phyloP scores from a whole-genome alignment of 35 echinoderm and acorn worm species.

The Patiria miniata region DNA sequence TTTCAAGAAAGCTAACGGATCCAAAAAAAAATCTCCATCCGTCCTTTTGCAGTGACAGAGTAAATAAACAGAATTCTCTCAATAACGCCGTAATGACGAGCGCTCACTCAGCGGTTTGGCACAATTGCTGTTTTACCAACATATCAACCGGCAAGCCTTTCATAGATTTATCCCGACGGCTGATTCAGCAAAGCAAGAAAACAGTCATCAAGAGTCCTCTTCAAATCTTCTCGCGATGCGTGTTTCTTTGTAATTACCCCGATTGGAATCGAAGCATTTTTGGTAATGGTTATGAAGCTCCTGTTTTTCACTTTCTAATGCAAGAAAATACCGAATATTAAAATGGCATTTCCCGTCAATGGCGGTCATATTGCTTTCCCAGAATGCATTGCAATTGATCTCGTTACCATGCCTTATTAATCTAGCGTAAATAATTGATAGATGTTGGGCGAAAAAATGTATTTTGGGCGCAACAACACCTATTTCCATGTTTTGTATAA shows the following conservation, averaged over 20 bases:
- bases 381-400: too few species aligned
- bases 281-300: not conserved
- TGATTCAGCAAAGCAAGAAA: not conserved
- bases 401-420: too few species aligned
- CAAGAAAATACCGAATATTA: not conserved
- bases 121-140: conserved; percentile 27
- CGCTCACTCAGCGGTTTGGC: conserved; percentile 23
- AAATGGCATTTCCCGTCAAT: not conserved
- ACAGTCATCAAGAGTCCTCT: not conserved
- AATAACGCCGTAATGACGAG: conserved; percentile 17
- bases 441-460: too few species aligned
- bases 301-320: not conserved
- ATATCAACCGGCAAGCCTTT: conserved; percentile 18
- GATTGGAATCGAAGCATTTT: not conserved
- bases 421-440: too few species aligned
- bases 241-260: not conserved
- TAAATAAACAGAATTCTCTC: conserved; percentile 26
- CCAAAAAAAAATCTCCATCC: not conserved
- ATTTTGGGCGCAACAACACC: too few species aligned
- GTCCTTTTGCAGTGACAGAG: conserved; percentile 32
- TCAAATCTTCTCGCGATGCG: not conserved
- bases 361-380: not conserved
- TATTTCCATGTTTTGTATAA: too few species aligned
- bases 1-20: not conserved
- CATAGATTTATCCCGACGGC: conserved; percentile 2